Evolutionary conservation across 2,888 invertebrate species (phyloP).

Genomic region (Hirtodrosophila trivittata): DNA sequence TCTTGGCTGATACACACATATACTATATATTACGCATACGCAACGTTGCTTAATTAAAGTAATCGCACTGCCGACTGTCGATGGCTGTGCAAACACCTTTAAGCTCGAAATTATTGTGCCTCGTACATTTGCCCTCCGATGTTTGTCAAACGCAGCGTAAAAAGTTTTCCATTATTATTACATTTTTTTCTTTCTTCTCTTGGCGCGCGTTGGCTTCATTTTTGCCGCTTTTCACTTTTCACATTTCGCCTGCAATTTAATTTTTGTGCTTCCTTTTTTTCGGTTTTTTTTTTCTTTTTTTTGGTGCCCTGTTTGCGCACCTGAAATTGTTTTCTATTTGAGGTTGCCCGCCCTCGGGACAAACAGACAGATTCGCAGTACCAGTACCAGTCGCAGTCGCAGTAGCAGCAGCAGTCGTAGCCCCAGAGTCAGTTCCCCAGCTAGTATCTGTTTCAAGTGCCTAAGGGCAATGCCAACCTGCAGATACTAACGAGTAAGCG

Average conservation of each 20-base stretch:
- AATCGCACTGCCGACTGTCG: conserved; percentile 28
- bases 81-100: conserved; percentile 45
- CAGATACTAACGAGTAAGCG: conserved; percentile 62
- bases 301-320: conserved; percentile 62
- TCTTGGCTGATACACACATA: not conserved
- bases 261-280: conserved; percentile 59
- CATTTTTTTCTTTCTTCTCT: conserved; percentile 4
- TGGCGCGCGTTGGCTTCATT: conserved; percentile 8
- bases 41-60: conserved; percentile 62
- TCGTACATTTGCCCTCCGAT: conserved; percentile 13
- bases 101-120: conserved; percentile 41
- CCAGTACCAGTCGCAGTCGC: not conserved
- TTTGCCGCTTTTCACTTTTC: conserved; percentile 38
- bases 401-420: not conserved
- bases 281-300: conserved; percentile 50
- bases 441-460: conserved; percentile 64
- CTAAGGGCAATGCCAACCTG: conserved; percentile 45
- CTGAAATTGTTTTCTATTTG: conserved; percentile 78
- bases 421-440: conserved; percentile 37
- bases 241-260: conserved; percentile 63
- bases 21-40: conserved; percentile 53
- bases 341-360: conserved; percentile 55
- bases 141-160: conserved; percentile 39
- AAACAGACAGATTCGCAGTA: conserved; percentile 4
- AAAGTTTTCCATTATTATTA: conserved; percentile 29